These are phyloP conservation scores for Mormyrops attenuatus DNA, from an alignment of 2,797 vertebrate genomes.

Conservation along the genomic window DNA sequence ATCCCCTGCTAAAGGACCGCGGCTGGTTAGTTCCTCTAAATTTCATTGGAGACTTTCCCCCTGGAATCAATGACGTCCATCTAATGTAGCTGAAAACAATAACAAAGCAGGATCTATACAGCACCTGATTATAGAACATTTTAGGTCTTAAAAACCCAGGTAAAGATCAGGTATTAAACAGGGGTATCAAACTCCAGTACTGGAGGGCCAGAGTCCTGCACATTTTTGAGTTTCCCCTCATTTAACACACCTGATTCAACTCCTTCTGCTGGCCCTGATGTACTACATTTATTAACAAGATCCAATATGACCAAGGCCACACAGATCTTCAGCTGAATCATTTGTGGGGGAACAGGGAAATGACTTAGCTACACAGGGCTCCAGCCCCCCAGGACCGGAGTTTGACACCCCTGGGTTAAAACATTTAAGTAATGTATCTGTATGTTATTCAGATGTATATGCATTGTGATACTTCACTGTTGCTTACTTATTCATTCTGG, in stretches of 20 bases:
- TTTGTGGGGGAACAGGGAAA: background rate
- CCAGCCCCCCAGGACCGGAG: background rate
- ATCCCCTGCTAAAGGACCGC: background rate
- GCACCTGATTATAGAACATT: background rate
- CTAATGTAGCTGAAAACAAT: background rate
- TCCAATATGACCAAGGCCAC: background rate
- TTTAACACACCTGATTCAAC: no score
- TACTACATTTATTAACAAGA: background rate
- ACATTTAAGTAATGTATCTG: background rate
- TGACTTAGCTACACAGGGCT: background rate
- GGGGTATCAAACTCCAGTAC: background rate
- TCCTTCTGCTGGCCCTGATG: background rate
- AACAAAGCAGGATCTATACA: background rate
- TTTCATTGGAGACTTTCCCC: background rate
- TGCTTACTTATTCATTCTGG: background rate
- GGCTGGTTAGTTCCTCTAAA: background rate
- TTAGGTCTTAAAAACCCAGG: background rate
- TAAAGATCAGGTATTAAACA: background rate
- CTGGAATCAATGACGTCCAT: background rate
- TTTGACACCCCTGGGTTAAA: background rate
- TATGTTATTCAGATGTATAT: background rate
- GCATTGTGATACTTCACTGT: background rate
- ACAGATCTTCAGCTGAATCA: background rate
- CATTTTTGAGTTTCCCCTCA: background rate
- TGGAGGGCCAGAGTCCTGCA: background rate